Evolutionary conservation across 2,797 vertebrate species (phyloP), one percentile per base, ranked within the genome.

Genomic region (Yasuhikotakia modesta): DNA sequence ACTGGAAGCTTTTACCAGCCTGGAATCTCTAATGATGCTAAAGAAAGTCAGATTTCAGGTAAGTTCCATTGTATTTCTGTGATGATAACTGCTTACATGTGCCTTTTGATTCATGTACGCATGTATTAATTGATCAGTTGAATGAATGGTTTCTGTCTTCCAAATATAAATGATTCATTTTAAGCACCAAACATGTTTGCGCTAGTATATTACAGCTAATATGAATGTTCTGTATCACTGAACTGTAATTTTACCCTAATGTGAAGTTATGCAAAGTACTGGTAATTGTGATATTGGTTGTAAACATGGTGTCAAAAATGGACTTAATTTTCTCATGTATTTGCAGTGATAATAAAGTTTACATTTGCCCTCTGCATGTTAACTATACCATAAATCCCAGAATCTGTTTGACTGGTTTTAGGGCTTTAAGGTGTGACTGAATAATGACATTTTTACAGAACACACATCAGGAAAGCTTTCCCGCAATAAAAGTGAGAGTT

Each of bases 11-110:
- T 66, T 22, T 5, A 2, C 48, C 76, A 65, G n/a, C 53, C 76
- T 27, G 68, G 75, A 79, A n/a, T 67, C 2, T 6, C 73, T 27
- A 22, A 91, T 86, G 85, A 92, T 91, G 89, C 85, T 89, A 10
- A 94, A 93, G 88, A 93, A 93, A 84, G 93, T 94, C 5, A 75
- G 88, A 74, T 93, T 94, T 80, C 87, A 93, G 91, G 93, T 93
- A 89, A n/a, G 88, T 53, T 60, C 0, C 3, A 10, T 22, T 32
- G 0, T 21, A 10, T n/a, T 46, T 6, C 67, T 65, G 2, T 32
- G 7, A 10, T 24, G 30, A 53, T 43, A 43, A 19, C 5, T 7
- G 2, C 17, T 75, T 5, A 14, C 7, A 13, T 14, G 5, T 19
- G 32, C 39, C 14, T 53, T 53, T 13, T 5, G 48, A 22, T 45